Evolutionary conservation across 1,140 invertebrate genomes (phyloP).

Genomic region (Sarcophaga bullata): DNA sequence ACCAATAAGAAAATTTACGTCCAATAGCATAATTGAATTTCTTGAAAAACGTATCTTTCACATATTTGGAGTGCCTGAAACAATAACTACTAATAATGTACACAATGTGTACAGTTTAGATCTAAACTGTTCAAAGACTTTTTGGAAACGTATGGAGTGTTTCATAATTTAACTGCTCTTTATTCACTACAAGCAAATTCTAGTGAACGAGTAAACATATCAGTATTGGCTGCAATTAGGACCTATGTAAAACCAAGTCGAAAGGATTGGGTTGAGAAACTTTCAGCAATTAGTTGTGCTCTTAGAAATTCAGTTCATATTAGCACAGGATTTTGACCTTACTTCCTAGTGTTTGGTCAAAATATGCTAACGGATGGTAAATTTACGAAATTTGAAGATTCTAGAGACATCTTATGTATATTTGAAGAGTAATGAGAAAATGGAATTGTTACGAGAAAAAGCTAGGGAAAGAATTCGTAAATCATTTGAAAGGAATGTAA

Average conservation of each 20-base stretch:
- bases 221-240: conserved; percentile 27
- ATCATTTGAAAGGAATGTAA: conserved; percentile 10
- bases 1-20: no score
- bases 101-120: conserved; percentile 17
- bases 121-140: conserved; percentile 9
- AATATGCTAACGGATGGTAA: conserved; percentile 44
- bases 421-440: neutral
- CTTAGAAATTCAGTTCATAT: conserved; percentile 37
- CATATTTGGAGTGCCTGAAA: no score
- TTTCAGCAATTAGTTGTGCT: conserved; percentile 37
- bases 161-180: no score
- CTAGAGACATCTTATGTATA: neutral
- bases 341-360: conserved; percentile 42
- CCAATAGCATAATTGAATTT: no score
- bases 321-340: conserved; percentile 39
- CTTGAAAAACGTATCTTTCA: no score
- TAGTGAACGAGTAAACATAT: neutral
- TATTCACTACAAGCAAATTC: conserved; percentile 25
- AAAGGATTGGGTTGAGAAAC: conserved; percentile 43
- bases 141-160: neutral
- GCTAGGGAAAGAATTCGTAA: neutral
- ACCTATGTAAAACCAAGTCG: conserved; percentile 41
- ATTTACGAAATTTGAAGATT: neutral
- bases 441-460: neutral
- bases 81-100: conserved; percentile 10